Evolutionary conservation across 2,113 vertebrate species (phyloP), one percentile per base, ranked within the genome.

Genomic region (Halcyon senegalensis): DNA sequence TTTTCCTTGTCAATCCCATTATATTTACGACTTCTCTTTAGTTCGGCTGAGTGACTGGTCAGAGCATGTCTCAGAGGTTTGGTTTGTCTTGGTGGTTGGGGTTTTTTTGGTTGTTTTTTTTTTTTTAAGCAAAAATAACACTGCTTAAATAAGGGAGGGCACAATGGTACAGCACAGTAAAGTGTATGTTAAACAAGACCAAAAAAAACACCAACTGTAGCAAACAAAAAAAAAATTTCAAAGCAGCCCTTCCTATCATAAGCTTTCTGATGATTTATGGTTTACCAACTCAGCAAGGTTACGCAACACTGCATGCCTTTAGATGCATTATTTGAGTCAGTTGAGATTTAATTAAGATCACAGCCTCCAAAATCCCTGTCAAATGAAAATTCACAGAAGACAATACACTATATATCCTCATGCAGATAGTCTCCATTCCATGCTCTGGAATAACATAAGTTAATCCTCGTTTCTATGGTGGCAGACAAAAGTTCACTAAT

Each of bases 261-360:
- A 98, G 96, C 97, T 97, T 97, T 98, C 97, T 97, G 96, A 98
- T 98, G 98, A 98, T 98, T 98, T 98, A 98, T 98, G 98, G 97
- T 98, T 98, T 97, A 98, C 98, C 98, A 98, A 98, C 97, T 98
- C 98, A 95, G 95, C 97, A 97, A 98, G 97, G 98, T 99, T 99
- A 98, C 82, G 98, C 99, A 99, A 99, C 97, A 83, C 96, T 97
- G 98, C 98, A 95, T 98, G 98, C 98, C 98, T 99, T 99, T 98
- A 99, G 98, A 98, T 98, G 98, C 97, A 97, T 98, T 98, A 99
- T 99, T 99, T 98, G 98, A 99, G 98, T 98, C 98, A 97, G 98
- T 98, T 98, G 98, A 99, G 99, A 99, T 99, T 99, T 99, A 99
- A 99, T 99, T 99, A 99, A 99, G 99, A 99, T 99, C 98, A 98